A percentile compares a stretch with the other conserved stretches of the same genome.
Conservation (phyloP, 2,113 vertebrate species). For the Panthera leo region DNA sequence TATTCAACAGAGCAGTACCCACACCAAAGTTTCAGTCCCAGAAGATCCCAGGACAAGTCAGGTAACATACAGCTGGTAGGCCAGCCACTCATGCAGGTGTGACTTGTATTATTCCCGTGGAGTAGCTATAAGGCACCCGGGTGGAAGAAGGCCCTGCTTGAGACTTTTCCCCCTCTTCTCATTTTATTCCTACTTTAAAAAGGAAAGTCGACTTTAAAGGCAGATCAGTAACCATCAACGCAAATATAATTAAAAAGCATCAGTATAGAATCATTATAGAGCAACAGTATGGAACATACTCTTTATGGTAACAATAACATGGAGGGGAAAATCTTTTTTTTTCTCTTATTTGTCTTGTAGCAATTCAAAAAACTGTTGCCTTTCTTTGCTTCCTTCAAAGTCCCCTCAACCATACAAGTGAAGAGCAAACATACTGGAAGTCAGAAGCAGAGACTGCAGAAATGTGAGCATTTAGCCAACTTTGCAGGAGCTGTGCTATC, state of each 20-base stretch:
- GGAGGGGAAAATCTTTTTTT: background rate
- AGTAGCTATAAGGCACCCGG: background rate
- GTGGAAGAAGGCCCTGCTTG: background rate
- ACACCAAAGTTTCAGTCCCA: background rate
- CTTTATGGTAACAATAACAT: background rate
- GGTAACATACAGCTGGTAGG: background rate
- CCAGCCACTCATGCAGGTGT: fast-evolving
- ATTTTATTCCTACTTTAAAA: slow-evolving; percentile 11
- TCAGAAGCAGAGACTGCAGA: background rate
- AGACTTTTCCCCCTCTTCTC: background rate
- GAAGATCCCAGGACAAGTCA: background rate
- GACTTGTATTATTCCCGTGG: background rate
- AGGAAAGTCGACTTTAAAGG: background rate
- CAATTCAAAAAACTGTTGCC: background rate
- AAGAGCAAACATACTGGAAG: background rate
- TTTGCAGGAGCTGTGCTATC: background rate
- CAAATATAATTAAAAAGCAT: background rate
- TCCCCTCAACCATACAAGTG: background rate
- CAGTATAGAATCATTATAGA: background rate
- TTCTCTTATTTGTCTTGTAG: background rate
- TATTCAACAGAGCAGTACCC: background rate
- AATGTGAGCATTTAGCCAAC: background rate
- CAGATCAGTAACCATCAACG: background rate
- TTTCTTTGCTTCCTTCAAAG: background rate
- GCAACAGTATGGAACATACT: no score